Conservation (phyloP, 1,140 invertebrate genomes). For the Dryas iulia region DNA sequence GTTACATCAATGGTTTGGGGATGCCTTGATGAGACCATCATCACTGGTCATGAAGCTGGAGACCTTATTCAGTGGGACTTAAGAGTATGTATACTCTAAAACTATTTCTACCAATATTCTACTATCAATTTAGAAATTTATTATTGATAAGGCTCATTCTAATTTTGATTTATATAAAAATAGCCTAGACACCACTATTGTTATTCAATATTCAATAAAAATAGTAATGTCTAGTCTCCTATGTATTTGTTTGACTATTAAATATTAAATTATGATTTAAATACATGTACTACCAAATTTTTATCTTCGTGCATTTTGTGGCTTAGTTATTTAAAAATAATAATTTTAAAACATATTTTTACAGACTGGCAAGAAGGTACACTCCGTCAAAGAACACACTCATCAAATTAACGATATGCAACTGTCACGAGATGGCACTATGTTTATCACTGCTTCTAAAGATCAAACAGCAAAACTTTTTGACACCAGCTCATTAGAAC, state of each 20-base stretch:
- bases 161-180: too few relatives aligned
- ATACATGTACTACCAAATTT: too few relatives aligned
- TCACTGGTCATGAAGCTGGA: slow-evolving; percentile 97
- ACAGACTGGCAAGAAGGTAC: slow-evolving; percentile 90
- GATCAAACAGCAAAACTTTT: slow-evolving; percentile 97
- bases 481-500: slow-evolving; percentile 91
- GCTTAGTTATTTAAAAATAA: too few relatives aligned
- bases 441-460: slow-evolving; percentile 98
- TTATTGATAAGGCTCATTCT: too few relatives aligned
- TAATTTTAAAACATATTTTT: slow-evolving; percentile 39
- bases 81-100: slow-evolving; percentile 81
- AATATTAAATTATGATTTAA: too few relatives aligned
- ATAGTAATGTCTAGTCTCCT: too few relatives aligned
- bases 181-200: too few relatives aligned
- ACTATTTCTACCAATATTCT: too few relatives aligned
- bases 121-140: too few relatives aligned
- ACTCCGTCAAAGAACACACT: slow-evolving; percentile 89
- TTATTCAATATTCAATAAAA: too few relatives aligned
- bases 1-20: slow-evolving; percentile 97
- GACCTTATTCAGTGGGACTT: slow-evolving; percentile 95
- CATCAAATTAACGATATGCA: slow-evolving; percentile 98
- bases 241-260: too few relatives aligned
- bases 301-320: too few relatives aligned
- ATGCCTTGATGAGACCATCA: slow-evolving; percentile 92
- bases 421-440: slow-evolving; percentile 93